Evolutionary conservation across 1,140 invertebrate species (phyloP).

Genomic region (Ridgeia piscesae): DNA sequence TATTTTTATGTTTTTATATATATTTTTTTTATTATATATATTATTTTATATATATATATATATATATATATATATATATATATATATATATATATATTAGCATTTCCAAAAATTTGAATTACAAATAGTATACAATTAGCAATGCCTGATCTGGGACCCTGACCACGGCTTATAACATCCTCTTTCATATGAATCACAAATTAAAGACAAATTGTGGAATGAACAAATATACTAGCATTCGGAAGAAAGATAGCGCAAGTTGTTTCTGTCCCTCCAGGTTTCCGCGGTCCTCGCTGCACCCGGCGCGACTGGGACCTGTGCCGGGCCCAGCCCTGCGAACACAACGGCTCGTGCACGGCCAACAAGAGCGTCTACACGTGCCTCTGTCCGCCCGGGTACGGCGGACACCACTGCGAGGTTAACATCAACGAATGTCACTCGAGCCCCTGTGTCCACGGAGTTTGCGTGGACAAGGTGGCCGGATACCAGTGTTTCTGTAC

Average conservation of each 20-base stretch:
- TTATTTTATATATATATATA: too few relatives aligned
- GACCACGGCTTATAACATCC: too few relatives aligned
- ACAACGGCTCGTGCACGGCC: slow-evolving; percentile 24
- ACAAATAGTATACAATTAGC: too few relatives aligned
- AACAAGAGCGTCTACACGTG: slow-evolving; percentile 23
- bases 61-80: too few relatives aligned
- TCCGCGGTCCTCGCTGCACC: slow-evolving; percentile 21
- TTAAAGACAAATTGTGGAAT: not conserved
- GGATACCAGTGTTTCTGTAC: slow-evolving; percentile 29
- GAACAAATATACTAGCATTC: not conserved
- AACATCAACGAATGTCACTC: slow-evolving; percentile 21
- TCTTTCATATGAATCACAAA: too few relatives aligned
- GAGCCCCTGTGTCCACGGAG: slow-evolving; percentile 31
- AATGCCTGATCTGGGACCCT: too few relatives aligned
- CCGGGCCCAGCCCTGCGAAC: slow-evolving; percentile 15
- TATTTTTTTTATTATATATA: too few relatives aligned
- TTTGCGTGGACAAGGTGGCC: slow-evolving; percentile 21
- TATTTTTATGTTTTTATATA: too few relatives aligned
- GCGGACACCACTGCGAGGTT: slow-evolving; percentile 26
- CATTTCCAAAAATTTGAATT: too few relatives aligned
- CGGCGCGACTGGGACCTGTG: slow-evolving; percentile 20
- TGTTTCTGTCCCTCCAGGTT: not conserved
- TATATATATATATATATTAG: too few relatives aligned
- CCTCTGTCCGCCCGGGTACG: slow-evolving; percentile 23
- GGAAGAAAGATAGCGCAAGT: not conserved